Base-by-base conservation (phyloP, 2,888 invertebrate species). In the Eustalomyia histrio region DNA sequence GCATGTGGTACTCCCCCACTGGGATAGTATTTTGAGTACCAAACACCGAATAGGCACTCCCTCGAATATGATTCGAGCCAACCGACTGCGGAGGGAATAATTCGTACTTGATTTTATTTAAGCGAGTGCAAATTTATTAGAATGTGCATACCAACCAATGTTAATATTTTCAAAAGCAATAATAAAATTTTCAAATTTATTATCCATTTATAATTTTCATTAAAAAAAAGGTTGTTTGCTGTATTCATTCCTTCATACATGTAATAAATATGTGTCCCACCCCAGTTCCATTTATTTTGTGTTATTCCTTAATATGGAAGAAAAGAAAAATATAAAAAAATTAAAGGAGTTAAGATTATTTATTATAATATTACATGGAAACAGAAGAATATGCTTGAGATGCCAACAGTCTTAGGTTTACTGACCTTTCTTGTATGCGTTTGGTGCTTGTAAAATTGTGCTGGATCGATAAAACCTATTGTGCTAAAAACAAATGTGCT, bases 391-490 rank as follows among this genome's bases (percentile, higher is more conserved):
- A 71, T 35, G 53, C 9, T 63, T n/a, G 18, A 39, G 24, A 52
- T 63, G 12, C 24, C 24, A 57, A 57, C 43, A 14, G 12, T 16
- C 47, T 63, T 29, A 63, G 72, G 72, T 72, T 63, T 63, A 72
- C 63, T 63, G 72, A 72, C 72, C 63, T 72, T 17, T 63, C 47
- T 43, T 39, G 9, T 12, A 39, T 60, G 58, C n/a, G 12, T 47
- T 29, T 10, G 12, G 9, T 61, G 17, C 21, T 24, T 47, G n/a
- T 60, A 60, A 60, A 39, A 18, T 7, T 57, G 43, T 68, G 50
- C 50, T 69, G 58, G 35, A 61, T 39, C 39, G 39, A 10, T 12
- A 1, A 71, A 52, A 71, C 61, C 60, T 71, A 53, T 71, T 71
- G 71, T 52, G 52, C 52, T 71, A 60, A 61, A 61, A 71, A 50